phyloP scores from a whole-genome alignment of 2,113 vertebrate genomes.

The Micromys minutus region DNA sequence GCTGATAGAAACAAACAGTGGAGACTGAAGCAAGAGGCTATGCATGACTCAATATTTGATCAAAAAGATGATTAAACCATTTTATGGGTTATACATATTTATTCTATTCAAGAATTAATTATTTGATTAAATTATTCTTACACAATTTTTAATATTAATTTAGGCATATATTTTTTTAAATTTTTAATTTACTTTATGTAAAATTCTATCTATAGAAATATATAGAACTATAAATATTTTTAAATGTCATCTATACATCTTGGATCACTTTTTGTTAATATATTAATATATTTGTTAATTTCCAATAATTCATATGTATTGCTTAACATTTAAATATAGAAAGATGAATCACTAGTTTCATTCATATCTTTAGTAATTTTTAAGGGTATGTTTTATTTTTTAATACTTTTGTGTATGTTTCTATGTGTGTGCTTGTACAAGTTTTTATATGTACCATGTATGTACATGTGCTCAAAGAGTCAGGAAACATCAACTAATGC shows the following conservation, averaged over 20 bases:
- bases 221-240: neutral
- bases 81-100: neutral
- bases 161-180: neutral
- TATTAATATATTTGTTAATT: neutral
- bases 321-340: neutral
- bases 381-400: neutral
- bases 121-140: neutral
- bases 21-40: neutral
- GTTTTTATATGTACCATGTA: neutral
- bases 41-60: neutral
- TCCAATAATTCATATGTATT: neutral
- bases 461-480: neutral
- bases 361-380: neutral
- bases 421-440: neutral
- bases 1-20: neutral
- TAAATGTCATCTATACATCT: neutral
- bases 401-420: neutral
- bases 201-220: neutral
- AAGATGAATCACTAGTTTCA: neutral
- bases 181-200: neutral
- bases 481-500: neutral
- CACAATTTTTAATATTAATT: neutral
- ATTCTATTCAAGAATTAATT: neutral
- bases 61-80: neutral
- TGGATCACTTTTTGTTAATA: neutral